phyloP scores from a whole-genome alignment of 1,140 invertebrate genomes.

The Cydia strobilella region DNA sequence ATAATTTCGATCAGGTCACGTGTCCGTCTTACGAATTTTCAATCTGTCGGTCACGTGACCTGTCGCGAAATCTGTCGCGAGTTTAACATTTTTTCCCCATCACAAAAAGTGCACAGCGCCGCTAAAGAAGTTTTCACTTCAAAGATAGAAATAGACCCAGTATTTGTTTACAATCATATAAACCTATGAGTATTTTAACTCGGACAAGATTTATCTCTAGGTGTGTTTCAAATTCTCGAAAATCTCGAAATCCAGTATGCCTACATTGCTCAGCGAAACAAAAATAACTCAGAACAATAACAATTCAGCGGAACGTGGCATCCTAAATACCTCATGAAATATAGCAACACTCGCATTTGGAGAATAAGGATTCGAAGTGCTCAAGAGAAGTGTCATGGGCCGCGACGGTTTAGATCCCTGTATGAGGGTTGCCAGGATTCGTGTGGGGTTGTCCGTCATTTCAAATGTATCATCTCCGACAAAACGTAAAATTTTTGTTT shows the following conservation, averaged over 20 bases:
- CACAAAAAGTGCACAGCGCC: too few species aligned
- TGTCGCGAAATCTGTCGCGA: too few species aligned
- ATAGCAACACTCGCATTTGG: slow-evolving; percentile 24
- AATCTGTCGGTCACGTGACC: too few species aligned
- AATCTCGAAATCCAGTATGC: not conserved
- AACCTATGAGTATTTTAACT: too few species aligned
- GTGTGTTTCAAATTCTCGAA: too few species aligned
- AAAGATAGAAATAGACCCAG: too few species aligned
- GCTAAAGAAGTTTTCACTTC: too few species aligned
- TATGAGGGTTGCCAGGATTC: not conserved
- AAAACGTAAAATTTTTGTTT: not conserved
- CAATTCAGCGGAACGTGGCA: slow-evolving; percentile 17
- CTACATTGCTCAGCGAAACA: not conserved
- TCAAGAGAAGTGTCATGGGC: slow-evolving; percentile 27
- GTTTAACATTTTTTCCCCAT: too few species aligned
- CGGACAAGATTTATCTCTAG: too few species aligned
- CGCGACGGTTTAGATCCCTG: not conserved
- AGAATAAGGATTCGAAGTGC: slow-evolving; percentile 24
- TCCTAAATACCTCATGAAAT: slow-evolving; percentile 18
- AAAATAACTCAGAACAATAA: slow-evolving; percentile 14
- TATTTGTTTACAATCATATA: too few species aligned
- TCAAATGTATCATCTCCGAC: not conserved
- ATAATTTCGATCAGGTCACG: too few species aligned
- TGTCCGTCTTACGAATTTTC: too few species aligned
- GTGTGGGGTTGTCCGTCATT: not conserved